Evolutionary conservation across 2,797 vertebrate species (phyloP).

Genomic region (Avahi laniger): DNA sequence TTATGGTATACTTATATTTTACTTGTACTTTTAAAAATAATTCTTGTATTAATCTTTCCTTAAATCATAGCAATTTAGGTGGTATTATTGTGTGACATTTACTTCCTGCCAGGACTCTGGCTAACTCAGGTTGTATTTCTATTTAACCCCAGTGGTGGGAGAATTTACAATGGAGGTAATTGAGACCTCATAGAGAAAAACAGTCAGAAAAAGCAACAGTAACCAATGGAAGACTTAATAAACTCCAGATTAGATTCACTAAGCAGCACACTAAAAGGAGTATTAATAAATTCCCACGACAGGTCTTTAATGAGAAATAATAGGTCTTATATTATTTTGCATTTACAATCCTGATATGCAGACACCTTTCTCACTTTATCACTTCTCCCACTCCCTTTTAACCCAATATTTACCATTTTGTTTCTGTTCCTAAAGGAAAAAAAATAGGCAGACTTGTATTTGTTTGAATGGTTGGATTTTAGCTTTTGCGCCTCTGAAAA

Average conservation of each 20-base stretch:
- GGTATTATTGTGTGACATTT: neutral
- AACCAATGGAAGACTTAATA: neutral
- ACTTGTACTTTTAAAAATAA: neutral
- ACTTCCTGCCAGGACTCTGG: neutral
- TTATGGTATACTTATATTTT: neutral
- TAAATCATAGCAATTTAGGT: neutral
- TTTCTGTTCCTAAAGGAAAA: neutral
- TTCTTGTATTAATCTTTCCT: neutral
- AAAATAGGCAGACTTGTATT: neutral
- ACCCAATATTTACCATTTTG: neutral
- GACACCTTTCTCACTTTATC: neutral
- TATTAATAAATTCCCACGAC: neutral
- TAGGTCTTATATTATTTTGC: neutral
- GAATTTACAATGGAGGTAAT: neutral
- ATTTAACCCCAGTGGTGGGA: neutral
- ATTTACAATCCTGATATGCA: neutral
- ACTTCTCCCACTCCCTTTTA: neutral
- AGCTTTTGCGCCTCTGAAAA: neutral
- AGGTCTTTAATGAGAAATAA: neutral
- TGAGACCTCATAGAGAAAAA: neutral
- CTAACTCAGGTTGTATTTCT: neutral
- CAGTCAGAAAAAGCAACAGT: neutral
- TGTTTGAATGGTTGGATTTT: neutral
- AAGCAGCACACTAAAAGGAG: neutral
- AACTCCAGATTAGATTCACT: neutral